Conservation (phyloP, 2,113 vertebrate genomes). For the Pterocles burchelli region DNA sequence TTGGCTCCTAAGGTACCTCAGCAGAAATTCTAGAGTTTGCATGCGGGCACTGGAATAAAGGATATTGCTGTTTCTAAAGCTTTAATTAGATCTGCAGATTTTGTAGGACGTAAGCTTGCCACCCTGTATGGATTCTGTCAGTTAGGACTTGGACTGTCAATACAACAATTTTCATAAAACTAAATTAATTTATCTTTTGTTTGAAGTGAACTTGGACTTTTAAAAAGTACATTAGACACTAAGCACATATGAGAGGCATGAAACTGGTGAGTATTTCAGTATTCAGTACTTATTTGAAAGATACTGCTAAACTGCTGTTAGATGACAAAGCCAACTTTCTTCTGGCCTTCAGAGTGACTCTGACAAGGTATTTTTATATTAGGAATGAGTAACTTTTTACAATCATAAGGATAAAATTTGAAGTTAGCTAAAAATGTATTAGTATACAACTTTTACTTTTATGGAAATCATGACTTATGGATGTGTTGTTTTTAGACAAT, state of each 20-base stretch:
- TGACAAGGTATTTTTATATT: neutral
- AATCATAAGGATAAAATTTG: neutral
- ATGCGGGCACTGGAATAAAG: neutral
- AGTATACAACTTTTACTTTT: neutral
- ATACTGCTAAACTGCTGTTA: neutral
- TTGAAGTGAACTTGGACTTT: neutral
- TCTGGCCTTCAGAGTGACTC: neutral
- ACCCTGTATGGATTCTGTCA: neutral
- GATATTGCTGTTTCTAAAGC: neutral
- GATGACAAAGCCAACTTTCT: neutral
- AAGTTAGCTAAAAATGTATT: conserved; percentile 43
- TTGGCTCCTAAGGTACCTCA: neutral
- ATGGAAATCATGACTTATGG: conserved; percentile 19
- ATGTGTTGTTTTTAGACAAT: conserved; percentile 33
- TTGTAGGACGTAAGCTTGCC: neutral
- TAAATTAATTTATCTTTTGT: neutral
- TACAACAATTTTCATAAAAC: neutral
- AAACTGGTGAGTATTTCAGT: neutral
- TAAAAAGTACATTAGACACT: neutral
- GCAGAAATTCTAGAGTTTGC: neutral
- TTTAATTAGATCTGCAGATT: neutral
- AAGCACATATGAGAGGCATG: neutral
- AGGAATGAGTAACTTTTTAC: neutral
- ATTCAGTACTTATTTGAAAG: neutral
- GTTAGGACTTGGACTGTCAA: neutral